These are phyloP conservation scores for Eubucco bourcierii DNA, from an alignment of 2,113 vertebrate species.

Conservation along the genomic window DNA sequence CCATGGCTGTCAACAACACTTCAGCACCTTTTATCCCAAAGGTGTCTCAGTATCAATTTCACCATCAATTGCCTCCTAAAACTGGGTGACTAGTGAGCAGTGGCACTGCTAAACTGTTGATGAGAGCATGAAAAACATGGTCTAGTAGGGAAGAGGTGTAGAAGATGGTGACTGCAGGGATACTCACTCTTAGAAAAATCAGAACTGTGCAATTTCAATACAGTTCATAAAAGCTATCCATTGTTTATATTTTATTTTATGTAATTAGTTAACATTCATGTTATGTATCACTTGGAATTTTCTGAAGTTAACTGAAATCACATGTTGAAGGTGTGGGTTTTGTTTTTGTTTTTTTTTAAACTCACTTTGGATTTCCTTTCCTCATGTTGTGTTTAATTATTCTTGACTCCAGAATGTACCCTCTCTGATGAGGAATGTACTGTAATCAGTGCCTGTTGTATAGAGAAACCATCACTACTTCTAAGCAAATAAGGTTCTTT, in stretches of 20 bases:
- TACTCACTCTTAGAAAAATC: background rate
- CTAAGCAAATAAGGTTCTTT: background rate
- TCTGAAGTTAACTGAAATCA: background rate
- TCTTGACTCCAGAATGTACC: background rate
- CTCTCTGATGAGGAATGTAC: background rate
- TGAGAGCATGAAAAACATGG: background rate
- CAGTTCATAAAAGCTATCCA: background rate
- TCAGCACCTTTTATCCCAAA: background rate
- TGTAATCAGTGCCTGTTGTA: background rate
- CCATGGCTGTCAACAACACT: background rate
- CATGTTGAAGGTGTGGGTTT: background rate
- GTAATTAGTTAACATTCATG: background rate
- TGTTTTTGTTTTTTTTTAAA: background rate
- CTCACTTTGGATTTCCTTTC: background rate
- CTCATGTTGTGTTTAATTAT: accelerated
- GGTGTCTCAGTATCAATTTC: background rate
- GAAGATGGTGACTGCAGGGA: background rate
- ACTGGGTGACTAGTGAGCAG: background rate
- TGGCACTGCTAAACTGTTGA: background rate
- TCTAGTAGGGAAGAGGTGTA: background rate
- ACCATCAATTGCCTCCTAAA: background rate
- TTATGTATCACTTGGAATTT: background rate
- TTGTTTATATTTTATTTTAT: background rate
- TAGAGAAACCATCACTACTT: background rate
- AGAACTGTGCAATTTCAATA: background rate